Evolutionary conservation across 2,797 vertebrate genomes (phyloP).

Genomic region (Enteromius mattozi): DNA sequence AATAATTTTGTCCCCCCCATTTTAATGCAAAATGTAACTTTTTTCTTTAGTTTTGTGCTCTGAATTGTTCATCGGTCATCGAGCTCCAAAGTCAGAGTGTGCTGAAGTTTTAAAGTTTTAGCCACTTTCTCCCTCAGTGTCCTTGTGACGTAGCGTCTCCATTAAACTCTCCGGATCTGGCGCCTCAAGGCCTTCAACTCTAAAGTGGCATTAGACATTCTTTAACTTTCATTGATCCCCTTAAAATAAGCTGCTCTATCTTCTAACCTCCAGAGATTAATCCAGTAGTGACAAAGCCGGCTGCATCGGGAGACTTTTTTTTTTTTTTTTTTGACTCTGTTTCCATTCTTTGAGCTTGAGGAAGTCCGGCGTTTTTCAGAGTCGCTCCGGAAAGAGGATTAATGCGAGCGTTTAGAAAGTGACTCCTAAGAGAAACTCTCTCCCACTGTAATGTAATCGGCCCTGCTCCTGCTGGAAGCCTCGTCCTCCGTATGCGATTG

Average conservation of each 20-base stretch:
- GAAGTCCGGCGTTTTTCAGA: slow-evolving; percentile 28
- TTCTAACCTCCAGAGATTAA: slow-evolving; percentile 30
- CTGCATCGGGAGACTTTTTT: not conserved
- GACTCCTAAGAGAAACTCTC: slow-evolving; percentile 37
- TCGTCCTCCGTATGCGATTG: slow-evolving; percentile 13
- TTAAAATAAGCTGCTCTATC: slow-evolving; percentile 46
- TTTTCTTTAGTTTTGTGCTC: not conserved
- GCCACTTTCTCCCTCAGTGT: not conserved
- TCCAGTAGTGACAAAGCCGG: not conserved
- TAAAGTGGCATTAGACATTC: slow-evolving; percentile 47
- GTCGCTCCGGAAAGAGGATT: slow-evolving; percentile 39
- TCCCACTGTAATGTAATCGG: not conserved
- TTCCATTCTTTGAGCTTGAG: slow-evolving; percentile 21
- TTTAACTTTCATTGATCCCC: slow-evolving; percentile 45
- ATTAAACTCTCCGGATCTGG: not conserved
- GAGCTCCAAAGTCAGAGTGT: not conserved
- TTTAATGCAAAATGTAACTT: not conserved
- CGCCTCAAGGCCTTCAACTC: not conserved
- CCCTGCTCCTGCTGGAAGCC: slow-evolving; percentile 44
- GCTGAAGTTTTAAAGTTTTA: not conserved
- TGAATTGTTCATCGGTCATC: not conserved
- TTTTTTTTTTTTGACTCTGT: not conserved
- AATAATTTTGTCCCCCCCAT: not conserved
- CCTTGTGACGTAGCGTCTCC: not conserved
- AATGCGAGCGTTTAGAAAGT: slow-evolving; percentile 30